These are phyloP conservation scores for Patiria miniata DNA, from an alignment of 35 echinoderm and acorn worm genomes.

Conservation along the genomic window DNA sequence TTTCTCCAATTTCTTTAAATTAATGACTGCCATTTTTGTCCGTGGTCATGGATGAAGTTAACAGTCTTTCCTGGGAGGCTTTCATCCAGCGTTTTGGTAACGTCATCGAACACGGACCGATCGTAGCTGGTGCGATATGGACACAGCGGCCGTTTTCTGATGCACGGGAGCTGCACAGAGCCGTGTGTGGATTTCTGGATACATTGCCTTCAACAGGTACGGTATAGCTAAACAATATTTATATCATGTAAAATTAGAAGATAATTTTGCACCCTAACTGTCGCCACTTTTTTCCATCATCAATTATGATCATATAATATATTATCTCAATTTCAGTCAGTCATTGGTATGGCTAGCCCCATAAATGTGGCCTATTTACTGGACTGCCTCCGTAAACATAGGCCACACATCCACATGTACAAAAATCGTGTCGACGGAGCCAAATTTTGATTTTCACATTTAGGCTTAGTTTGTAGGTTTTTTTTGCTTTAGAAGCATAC, in stretches of 20 bases:
- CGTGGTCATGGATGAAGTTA: slow-evolving; percentile 28
- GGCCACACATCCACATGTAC: too few species aligned
- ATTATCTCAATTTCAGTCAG: too few species aligned
- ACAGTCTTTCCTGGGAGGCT: slow-evolving; percentile 14
- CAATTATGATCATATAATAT: too few species aligned
- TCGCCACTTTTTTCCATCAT: not conserved
- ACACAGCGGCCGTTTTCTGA: slow-evolving; percentile 34
- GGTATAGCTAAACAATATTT: too few species aligned
- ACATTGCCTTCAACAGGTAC: slow-evolving; percentile 16
- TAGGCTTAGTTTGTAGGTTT: too few species aligned
- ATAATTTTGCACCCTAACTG: not conserved
- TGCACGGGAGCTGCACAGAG: slow-evolving; percentile 19
- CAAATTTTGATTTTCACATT: too few species aligned
- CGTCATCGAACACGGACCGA: slow-evolving; percentile 49
- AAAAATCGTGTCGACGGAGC: not conserved
- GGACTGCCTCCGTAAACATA: too few species aligned
- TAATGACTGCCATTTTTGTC: too few species aligned
- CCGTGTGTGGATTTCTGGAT: slow-evolving; percentile 56
- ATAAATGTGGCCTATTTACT: too few species aligned
- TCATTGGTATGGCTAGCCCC: not conserved
- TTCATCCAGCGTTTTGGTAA: slow-evolving; percentile 52
- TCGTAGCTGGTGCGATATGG: slow-evolving; percentile 58
- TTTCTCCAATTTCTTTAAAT: too few species aligned
- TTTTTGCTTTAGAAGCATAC: too few species aligned
- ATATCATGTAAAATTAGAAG: too few species aligned